These are phyloP conservation scores for Coranthus polyacanthus DNA, from an alignment of 2,797 vertebrate genomes.

Conservation along the genomic window DNA sequence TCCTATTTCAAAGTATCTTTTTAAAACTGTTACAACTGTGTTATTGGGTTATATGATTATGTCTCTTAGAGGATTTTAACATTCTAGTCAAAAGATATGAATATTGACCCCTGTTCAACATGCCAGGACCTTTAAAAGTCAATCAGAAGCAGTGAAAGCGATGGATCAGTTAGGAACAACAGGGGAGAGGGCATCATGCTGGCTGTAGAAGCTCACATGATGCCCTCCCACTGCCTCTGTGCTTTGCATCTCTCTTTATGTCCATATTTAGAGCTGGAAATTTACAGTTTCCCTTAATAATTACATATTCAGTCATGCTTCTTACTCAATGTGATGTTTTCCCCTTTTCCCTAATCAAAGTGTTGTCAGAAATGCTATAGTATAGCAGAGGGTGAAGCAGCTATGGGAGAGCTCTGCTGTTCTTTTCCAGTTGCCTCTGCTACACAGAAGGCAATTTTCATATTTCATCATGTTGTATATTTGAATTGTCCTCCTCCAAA, in stretches of 20 bases:
- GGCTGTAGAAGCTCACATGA: conserved; percentile 50
- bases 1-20: conserved; percentile 8
- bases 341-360: conserved; percentile 63
- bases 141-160: conserved; percentile 49
- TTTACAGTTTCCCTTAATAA: conserved; percentile 62
- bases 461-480: conserved; percentile 66
- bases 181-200: conserved; percentile 46
- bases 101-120: conserved; percentile 35
- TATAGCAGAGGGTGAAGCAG: conserved; percentile 35
- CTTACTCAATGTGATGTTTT: conserved; percentile 53
- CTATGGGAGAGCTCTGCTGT: conserved; percentile 29
- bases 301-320: conserved; percentile 51
- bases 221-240: conserved; percentile 53
- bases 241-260: conserved; percentile 50
- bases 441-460: conserved; percentile 72
- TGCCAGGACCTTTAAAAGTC: conserved; percentile 46
- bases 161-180: conserved; percentile 52
- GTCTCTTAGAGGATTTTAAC: conserved; percentile 38
- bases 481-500: conserved; percentile 69
- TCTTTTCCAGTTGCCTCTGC: conserved; percentile 31
- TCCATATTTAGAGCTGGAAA: conserved; percentile 56
- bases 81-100: conserved; percentile 43
- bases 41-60: conserved; percentile 33
- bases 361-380: conserved; percentile 40
- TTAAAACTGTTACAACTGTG: conserved; percentile 21